phyloP scores from a whole-genome alignment of 2,113 vertebrate genomes.

The Natator depressus region DNA sequence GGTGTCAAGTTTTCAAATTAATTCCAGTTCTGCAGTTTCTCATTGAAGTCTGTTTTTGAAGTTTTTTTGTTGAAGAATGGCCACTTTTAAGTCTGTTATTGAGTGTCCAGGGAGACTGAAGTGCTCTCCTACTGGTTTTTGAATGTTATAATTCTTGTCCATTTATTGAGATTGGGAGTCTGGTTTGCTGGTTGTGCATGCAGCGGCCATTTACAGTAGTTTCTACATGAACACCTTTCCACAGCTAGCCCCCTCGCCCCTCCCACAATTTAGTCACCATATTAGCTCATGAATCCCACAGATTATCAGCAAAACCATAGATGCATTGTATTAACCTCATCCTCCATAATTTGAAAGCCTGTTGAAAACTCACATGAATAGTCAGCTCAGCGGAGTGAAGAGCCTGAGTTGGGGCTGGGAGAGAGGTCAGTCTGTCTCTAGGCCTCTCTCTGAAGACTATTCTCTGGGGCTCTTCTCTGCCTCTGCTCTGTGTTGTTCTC shows the following conservation, averaged over 20 bases:
- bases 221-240: constrained; percentile 4
- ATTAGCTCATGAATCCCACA: neutral
- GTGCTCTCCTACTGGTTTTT: too few species aligned
- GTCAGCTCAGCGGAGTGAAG: neutral
- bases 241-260: neutral
- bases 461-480: neutral
- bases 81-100: too few species aligned
- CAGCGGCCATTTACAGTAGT: neutral
- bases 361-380: neutral
- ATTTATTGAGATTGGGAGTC: neutral
- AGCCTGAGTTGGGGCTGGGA: neutral
- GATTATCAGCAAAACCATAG: neutral
- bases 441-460: neutral
- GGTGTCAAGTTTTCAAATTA: too few species aligned
- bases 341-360: neutral
- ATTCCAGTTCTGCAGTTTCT: too few species aligned
- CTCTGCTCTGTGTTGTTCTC: neutral
- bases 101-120: too few species aligned
- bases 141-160: too few species aligned
- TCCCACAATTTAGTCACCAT: neutral
- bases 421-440: neutral
- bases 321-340: neutral
- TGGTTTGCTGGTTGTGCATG: neutral
- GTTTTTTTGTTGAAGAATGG: too few species aligned
- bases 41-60: too few species aligned